phyloP scores from a whole-genome alignment of 2,888 invertebrate genomes.

The Drosophila kambysellisi region DNA sequence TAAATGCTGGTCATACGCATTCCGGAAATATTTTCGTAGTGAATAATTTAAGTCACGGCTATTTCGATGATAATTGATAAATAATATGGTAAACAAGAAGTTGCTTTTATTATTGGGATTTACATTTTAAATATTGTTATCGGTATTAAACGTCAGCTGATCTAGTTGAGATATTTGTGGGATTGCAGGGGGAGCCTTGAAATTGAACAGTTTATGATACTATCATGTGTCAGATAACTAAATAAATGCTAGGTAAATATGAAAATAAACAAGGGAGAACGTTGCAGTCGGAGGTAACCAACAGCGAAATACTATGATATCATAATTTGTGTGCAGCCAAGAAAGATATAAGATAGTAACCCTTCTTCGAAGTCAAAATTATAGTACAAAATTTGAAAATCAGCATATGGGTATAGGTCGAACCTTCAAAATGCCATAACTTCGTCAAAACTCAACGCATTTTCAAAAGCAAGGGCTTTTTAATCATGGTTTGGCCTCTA shows the following conservation, averaged over 20 bases:
- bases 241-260: conserved; percentile 38
- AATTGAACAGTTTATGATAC: conserved; percentile 15
- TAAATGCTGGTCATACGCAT: conserved; percentile 32
- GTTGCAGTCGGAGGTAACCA: too few relatives aligned
- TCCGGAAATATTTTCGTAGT: conserved; percentile 46
- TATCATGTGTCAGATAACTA: conserved; percentile 11
- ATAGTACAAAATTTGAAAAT: too few relatives aligned
- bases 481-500: too few relatives aligned
- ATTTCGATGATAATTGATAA: conserved; percentile 41
- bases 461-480: too few relatives aligned
- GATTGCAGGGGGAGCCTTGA: conserved; percentile 16
- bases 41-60: conserved; percentile 48
- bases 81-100: conserved; percentile 41
- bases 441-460: too few relatives aligned
- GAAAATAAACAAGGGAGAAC: neutral
- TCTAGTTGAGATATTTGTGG: conserved; percentile 6
- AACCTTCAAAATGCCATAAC: too few relatives aligned
- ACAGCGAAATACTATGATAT: too few relatives aligned
- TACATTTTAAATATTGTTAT: conserved; percentile 34
- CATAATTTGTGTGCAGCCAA: too few relatives aligned
- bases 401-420: too few relatives aligned
- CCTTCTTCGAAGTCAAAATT: too few relatives aligned
- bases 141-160: conserved; percentile 39
- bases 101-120: conserved; percentile 26
- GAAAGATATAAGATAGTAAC: too few relatives aligned